Percentiles rank a stretch among this genome's conserved stretches.
Evolutionary conservation across 2,888 invertebrate genomes (phyloP).

Genomic region (Brassicogethes aeneus): DNA sequence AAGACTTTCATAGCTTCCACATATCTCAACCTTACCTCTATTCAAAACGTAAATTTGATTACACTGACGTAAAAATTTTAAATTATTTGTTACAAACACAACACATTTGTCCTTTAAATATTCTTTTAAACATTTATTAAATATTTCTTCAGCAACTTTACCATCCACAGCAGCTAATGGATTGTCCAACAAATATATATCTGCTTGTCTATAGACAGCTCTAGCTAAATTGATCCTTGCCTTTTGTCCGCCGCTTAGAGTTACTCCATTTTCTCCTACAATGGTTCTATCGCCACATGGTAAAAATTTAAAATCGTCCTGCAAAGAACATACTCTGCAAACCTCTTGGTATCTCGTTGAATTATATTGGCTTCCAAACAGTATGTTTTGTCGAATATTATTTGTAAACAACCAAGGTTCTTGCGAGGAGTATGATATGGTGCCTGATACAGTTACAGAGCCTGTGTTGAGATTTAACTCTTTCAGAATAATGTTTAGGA

Average conservation of each 20-base stretch:
- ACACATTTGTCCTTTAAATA: constrained; percentile 1
- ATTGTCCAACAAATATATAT: constrained; percentile 73
- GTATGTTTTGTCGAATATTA: constrained; percentile 61
- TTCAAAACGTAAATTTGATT: neutral
- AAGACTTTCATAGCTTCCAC: neutral
- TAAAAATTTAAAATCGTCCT: constrained; percentile 63
- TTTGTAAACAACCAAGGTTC: constrained; percentile 53
- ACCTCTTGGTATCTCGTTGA: constrained; percentile 56
- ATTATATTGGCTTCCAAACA: constrained; percentile 59
- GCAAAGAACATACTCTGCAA: constrained; percentile 55
- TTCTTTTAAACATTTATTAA: constrained; percentile 57
- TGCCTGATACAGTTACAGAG: constrained; percentile 38
- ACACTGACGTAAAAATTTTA: neutral
- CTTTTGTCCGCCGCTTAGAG: constrained; percentile 75
- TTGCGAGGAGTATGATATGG: constrained; percentile 49
- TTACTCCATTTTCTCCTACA: constrained; percentile 74
- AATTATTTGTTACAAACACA: neutral
- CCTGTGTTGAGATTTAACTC: constrained; percentile 5
- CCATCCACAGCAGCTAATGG: constrained; percentile 77
- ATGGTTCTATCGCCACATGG: constrained; percentile 68
- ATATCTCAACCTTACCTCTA: neutral
- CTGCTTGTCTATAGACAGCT: constrained; percentile 67
- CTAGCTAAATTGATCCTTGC: constrained; percentile 74
- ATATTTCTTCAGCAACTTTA: constrained; percentile 63
- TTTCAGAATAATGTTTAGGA: constrained; percentile 11